Conservation (phyloP, 2,797 vertebrate genomes). For the Simalia tracyae region DNA sequence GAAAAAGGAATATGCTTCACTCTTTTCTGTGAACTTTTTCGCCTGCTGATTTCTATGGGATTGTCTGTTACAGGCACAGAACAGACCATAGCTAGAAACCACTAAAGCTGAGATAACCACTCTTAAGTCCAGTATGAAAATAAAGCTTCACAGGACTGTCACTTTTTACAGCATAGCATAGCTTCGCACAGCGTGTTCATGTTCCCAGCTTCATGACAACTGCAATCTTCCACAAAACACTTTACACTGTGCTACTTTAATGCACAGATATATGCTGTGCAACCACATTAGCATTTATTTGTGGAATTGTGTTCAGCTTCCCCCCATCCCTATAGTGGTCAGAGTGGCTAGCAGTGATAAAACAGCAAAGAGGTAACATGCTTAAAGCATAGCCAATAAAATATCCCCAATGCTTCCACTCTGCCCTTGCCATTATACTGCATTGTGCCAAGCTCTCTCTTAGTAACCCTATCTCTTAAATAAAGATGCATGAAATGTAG, state of each 20-base stretch:
- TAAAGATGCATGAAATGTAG: not conserved
- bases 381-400: not conserved
- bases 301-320: not conserved
- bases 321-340: not conserved
- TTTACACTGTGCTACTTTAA: not conserved
- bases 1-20: not conserved
- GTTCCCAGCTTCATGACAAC: not conserved
- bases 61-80: not conserved
- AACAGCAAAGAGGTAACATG: not conserved
- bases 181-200: not conserved
- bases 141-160: not conserved
- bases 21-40: not conserved
- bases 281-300: not conserved
- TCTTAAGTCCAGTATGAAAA: not conserved
- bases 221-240: not conserved
- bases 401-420: not conserved
- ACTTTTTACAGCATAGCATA: not conserved
- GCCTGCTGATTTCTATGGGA: not conserved
- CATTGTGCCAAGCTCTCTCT: not conserved
- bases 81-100: not conserved
- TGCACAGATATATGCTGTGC: not conserved
- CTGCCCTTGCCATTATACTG: not conserved
- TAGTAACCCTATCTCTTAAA: not conserved
- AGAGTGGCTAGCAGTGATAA: not conserved
- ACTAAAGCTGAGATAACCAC: not conserved